Evolutionary conservation across 2,888 invertebrate species (phyloP), one percentile per base, ranked within the genome.

Genomic region (Pedicia rivosa): DNA sequence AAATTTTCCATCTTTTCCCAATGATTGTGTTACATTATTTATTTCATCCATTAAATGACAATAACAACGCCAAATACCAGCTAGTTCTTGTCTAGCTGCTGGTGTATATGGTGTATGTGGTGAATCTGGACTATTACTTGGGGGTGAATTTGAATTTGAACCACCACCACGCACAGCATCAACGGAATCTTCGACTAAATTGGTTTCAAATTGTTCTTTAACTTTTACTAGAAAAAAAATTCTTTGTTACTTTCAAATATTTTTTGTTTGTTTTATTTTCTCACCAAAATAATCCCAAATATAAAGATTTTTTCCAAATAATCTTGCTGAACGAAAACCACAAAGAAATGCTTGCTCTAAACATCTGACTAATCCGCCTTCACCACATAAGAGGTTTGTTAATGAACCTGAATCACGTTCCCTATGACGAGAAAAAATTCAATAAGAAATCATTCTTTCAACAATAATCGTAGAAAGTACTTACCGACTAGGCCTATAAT

Each of bases 211-310:
- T 45, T 81, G 77, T 52, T 86, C 86, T 52, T 81, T 83, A 39
- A 54, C 54, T 48, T 60, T 60, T 14, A 52, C 57, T 60, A 35
- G 12, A 32, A 16, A 12, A 17, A 32, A 34, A 36, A 17, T n/a
- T 13, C 38, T 27, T 2, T 4, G 25, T 24, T 32, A 19, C 2
- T 8, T 10, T 22, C 29, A n/a, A n/a, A n/a, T n/a, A n/a, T n/a
- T n/a, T n/a, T n/a, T n/a, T n/a, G n/a, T n/a, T n/a, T n/a, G n/a
- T 10, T 35, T 19, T 40, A 35, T 22, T 25, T 28, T 59, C 67
- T 67, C 63, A 92, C 94, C 81, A 53, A 97, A 80, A 63, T 88
- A 98, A 61, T 98, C 97, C 98, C 98, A 98, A 44, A 97, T 78
- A 56, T 91, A 97, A 46, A 92, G 76, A 64, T 94, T 92, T 48